Evolutionary conservation across 2,113 vertebrate species (phyloP).

Genomic region (Neomonachus schauinslandi): DNA sequence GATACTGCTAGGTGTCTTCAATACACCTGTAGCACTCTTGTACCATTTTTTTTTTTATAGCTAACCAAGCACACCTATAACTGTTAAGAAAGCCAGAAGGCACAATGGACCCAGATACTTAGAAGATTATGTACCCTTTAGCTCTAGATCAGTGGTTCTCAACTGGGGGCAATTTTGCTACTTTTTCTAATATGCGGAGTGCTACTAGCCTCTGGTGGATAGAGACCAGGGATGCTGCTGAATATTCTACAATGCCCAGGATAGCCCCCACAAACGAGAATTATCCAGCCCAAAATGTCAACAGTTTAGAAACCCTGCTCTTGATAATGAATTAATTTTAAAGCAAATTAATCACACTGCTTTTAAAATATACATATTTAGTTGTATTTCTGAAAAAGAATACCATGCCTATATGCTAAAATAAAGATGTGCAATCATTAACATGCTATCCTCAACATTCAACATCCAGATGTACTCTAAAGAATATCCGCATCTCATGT

Average conservation of each 20-base stretch:
- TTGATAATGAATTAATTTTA: constrained; percentile 51
- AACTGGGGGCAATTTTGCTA: background rate
- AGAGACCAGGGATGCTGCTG: background rate
- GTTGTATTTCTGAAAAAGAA: constrained; percentile 32
- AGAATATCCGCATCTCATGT: background rate
- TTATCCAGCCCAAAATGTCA: background rate
- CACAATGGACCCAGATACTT: background rate
- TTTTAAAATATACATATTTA: constrained; percentile 16
- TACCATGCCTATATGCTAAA: background rate
- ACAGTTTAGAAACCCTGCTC: background rate
- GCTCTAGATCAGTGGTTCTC: background rate
- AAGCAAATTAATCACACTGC: background rate
- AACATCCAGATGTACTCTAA: background rate
- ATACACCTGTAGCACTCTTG: background rate
- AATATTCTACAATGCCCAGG: background rate
- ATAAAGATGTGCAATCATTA: constrained; percentile 42
- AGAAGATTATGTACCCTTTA: background rate
- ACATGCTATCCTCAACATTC: background rate
- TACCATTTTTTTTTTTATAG: background rate
- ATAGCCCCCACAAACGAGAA: background rate
- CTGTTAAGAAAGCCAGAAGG: background rate
- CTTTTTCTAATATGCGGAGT: background rate
- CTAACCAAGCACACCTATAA: background rate
- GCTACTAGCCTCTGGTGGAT: background rate
- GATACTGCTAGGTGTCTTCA: background rate